Base-by-base conservation (phyloP, 2,797 vertebrate species). In the Loriculus beryllinus region DNA sequence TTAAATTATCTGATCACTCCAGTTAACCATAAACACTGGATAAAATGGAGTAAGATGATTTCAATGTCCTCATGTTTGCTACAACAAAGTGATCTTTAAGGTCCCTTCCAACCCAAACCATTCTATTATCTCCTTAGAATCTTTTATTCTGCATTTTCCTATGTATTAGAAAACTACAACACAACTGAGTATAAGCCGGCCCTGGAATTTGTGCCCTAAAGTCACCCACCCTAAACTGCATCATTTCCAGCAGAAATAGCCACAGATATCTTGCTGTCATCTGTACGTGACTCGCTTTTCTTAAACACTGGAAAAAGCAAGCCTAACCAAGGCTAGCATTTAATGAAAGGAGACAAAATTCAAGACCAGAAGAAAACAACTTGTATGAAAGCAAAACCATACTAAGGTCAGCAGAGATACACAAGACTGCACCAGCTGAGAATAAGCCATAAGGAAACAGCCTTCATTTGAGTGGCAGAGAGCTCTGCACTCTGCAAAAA, bases 341-440 rank as follows among this genome's bases (percentile, higher is more conserved):
- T 31, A 48, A 29, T 12, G 31, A 82, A 35, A 68, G n/a, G n/a
- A 23, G 19, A 43, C 40, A 35, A 65, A 62, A 71, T 8, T 19
- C 10, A 18, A 72, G 63, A 28, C 14, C 33, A n/a, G 13, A 63
- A 81, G 39, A 62, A 67, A 81, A 51, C 6, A 43, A 48, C 14
- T 31, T n/a, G 18, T 47, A 57, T n/a, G 47, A 65, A 77, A 81
- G 26, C 47, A 37, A 40, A 80, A 29, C 3, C n/a, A 26, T 0
- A 3, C 3, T 10, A 1, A 35, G 28, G 40, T 8, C 31, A 63
- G 51, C 70, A 74, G 59, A 45, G 48, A 31, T 0, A 3, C 14
- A 60, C 9, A 2, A 3, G 2, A 0, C 1, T 6, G 57, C 10
- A 21, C n/a, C 49, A 43, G 65, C 45, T 12, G 42, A 23, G 62